Percentiles rank a stretch among this genome's conserved stretches.
phyloP scores from a whole-genome alignment of 2,888 invertebrate genomes.

The Piscicola geometra region DNA sequence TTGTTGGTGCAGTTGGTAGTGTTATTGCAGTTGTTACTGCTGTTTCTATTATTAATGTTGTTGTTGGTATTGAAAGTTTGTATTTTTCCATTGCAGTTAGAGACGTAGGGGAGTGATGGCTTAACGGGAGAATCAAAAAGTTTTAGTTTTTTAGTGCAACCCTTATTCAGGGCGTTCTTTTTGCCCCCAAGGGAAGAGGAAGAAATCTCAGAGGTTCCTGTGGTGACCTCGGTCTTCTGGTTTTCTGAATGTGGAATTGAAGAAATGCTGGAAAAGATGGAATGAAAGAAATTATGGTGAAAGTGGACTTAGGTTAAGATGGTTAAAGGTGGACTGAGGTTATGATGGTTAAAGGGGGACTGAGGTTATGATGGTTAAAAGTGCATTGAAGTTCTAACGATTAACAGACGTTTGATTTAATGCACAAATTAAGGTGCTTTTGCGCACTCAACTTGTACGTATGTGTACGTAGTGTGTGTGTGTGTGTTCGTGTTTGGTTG shows the following conservation, averaged over 20 bases:
- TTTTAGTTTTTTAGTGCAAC: not conserved
- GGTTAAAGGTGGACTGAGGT: not conserved
- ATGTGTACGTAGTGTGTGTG: not conserved
- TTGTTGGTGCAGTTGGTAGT: constrained; percentile 15
- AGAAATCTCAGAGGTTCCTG: not conserved
- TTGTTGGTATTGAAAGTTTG: not conserved
- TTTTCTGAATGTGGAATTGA: not conserved
- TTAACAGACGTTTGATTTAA: constrained; percentile 2
- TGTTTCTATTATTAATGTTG: constrained; percentile 2
- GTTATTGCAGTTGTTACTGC: constrained; percentile 1
- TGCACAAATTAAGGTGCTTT: not conserved
- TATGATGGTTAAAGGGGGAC: not conserved
- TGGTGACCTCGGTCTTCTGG: not conserved
- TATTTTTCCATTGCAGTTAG: no score
- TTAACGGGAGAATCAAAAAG: not conserved
- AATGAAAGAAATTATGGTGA: not conserved
- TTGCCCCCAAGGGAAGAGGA: not conserved
- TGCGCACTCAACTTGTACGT: not conserved
- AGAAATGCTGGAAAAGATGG: not conserved
- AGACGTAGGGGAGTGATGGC: not conserved
- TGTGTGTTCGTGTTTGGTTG: not conserved
- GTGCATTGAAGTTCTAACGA: not conserved
- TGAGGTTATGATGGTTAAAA: constrained; percentile 6
- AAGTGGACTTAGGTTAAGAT: not conserved
- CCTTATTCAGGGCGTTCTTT: not conserved